Conservation (phyloP, 2,113 vertebrate genomes). For the Ageneiosus marmoratus region DNA sequence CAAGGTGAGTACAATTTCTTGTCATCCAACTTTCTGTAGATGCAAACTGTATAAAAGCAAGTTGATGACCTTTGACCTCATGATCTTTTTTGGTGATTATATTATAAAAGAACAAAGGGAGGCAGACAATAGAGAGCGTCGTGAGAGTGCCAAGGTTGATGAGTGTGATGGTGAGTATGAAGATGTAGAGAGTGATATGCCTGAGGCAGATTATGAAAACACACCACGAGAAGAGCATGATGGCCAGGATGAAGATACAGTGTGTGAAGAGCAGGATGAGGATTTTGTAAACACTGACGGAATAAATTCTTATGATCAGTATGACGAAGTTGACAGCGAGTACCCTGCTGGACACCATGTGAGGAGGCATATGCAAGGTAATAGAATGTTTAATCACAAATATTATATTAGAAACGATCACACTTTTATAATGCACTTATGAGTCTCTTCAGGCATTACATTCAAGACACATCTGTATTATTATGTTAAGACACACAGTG, state of each 20-base stretch:
- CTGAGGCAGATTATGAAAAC: constrained; percentile 13
- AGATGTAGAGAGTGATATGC: background rate
- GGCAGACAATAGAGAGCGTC: background rate
- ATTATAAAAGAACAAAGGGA: background rate
- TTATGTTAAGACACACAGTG: background rate
- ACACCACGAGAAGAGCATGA: background rate
- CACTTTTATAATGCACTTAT: background rate
- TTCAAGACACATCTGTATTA: background rate
- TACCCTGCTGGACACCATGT: background rate
- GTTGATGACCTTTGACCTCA: background rate
- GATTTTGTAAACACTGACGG: constrained; percentile 19
- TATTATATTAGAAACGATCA: background rate
- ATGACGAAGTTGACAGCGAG: background rate
- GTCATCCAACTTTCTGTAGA: background rate
- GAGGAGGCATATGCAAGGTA: background rate
- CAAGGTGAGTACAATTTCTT: constrained; percentile 23
- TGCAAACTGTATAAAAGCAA: background rate
- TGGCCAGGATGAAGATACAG: background rate
- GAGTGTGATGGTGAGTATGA: constrained; percentile 30
- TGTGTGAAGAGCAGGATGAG: background rate
- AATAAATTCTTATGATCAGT: background rate
- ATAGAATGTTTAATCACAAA: background rate
- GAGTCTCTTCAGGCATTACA: background rate
- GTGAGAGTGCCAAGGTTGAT: background rate
- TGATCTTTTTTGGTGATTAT: background rate